Base-by-base conservation (phyloP, 1,140 invertebrate species). In the Prorops nasuta region DNA sequence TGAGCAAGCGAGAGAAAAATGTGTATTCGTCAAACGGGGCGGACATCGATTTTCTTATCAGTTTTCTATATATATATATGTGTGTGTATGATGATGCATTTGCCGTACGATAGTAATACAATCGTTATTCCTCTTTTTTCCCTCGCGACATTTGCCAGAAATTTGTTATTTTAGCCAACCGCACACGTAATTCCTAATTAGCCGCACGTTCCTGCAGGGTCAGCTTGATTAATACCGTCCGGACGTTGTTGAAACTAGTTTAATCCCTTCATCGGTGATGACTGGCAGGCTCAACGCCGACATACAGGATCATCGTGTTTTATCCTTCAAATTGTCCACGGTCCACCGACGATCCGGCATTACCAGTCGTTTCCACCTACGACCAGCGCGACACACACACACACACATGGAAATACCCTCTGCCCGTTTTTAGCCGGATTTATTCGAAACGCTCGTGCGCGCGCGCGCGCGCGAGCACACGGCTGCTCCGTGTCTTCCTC, bases 151-250 rank as follows among this genome's bases (percentile, higher is more conserved):
- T n/a, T n/a, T n/a, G n/a, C n/a, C n/a, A n/a, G 34, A 6, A 35
- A 35, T 14, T 14, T 35, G n/a, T 35, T 35, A 38, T 38, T 17
- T 18, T 2, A 6, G 1, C 3, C 16, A 14, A 37, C 21, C 42
- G 42, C 12, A n/a, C 20, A n/a, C 10, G 15, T 49, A 51, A 37
- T 44, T 44, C 10, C 31, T 60, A 58, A 60, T 54, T 54, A 54
- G 17, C 7, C 3, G 10, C 10, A 10, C 10, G 15, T 14, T 44
- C 9, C 31, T 36, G 40, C 51, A 45, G 18, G 31, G 31, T 24
- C 24, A 40, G 43, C 18, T 44, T 51, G 47, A 54, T 55, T 58
- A 48, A 58, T 37, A 36, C 18, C 20, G 32, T 28, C 38, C 21
- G n/a, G 3, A n/a, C 12, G 15, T 24, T 18, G 34, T 16, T 19